Evolutionary conservation across 1,140 invertebrate species (phyloP).

Genomic region (Steinernema khuongi): DNA sequence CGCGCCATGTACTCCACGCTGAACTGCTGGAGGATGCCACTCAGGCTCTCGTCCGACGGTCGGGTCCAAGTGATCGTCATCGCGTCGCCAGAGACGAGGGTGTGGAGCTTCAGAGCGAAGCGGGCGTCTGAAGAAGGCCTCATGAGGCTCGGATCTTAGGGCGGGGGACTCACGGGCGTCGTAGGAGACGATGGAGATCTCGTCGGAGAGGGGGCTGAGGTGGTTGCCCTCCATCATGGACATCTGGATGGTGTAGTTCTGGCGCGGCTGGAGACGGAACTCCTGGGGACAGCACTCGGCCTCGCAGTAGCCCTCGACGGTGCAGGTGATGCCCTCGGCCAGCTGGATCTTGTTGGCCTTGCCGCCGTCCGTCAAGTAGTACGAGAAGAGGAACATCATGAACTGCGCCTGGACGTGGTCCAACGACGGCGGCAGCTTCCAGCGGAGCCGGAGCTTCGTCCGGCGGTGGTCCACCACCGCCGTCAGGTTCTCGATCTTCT

Average conservation of each 20-base stretch:
- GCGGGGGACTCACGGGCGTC: neutral
- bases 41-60: neutral
- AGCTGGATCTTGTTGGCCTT: neutral
- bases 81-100: neutral
- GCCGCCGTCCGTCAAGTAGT: neutral
- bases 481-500: neutral
- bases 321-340: neutral
- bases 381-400: neutral
- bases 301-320: neutral
- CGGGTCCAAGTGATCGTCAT: neutral
- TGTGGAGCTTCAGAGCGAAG: neutral
- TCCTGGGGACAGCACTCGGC: neutral
- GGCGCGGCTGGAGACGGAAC: neutral
- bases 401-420: neutral
- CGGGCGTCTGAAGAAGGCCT: neutral
- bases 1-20: neutral
- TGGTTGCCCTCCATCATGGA: neutral
- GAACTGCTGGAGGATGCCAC: neutral
- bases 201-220: neutral
- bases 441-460: neutral
- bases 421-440: neutral
- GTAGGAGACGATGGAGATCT: neutral
- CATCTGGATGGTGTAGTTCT: constrained; percentile 1
- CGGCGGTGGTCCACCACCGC: neutral
- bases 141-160: neutral